phyloP scores from a whole-genome alignment of 2,888 invertebrate genomes.

The Harpalus rubripes region DNA sequence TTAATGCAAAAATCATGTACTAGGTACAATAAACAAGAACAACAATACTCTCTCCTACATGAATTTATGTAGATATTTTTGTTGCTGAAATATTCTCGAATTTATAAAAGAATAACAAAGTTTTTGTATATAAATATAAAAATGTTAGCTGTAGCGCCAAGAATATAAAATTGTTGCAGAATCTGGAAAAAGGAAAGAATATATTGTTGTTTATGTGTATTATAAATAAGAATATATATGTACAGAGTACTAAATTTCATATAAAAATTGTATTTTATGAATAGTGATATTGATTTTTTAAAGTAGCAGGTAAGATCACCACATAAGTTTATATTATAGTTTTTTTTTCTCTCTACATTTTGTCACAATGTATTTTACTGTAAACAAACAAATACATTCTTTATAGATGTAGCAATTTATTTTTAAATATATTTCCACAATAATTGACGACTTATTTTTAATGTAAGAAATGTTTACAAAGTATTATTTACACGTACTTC shows the following conservation, averaged over 20 bases:
- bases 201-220: constrained; percentile 17
- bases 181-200: neutral
- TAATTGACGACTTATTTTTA: no score
- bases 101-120: neutral
- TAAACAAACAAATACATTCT: no score
- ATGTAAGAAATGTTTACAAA: no score
- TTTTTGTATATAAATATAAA: neutral
- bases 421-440: no score
- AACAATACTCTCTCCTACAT: constrained; percentile 8
- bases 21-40: neutral
- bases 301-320: neutral
- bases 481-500: no score
- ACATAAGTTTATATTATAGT: neutral
- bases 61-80: neutral
- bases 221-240: constrained; percentile 12
- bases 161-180: neutral
- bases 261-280: constrained; percentile 21
- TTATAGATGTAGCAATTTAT: no score
- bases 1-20: constrained; percentile 41
- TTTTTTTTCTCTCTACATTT: no score
- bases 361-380: no score
- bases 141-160: neutral
- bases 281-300: neutral
- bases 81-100: constrained; percentile 3
- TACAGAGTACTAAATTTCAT: neutral